These are phyloP conservation scores for Meloidogyne floridensis DNA, from an alignment of 1,140 invertebrate genomes.

Conservation along the genomic window DNA sequence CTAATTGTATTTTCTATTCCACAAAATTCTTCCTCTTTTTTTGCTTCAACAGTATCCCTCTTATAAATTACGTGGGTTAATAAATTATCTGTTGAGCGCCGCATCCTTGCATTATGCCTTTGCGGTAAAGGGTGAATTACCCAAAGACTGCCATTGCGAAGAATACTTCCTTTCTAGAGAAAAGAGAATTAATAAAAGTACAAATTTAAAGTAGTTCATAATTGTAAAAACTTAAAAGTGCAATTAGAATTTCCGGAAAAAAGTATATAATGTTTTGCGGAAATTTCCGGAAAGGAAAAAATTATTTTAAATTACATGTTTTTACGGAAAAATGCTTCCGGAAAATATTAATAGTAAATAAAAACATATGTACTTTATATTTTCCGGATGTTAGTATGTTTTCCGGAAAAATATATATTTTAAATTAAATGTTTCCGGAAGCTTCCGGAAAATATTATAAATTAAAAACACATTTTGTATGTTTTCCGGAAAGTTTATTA, in stretches of 20 bases:
- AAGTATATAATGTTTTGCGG: background rate
- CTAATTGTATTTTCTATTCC: conserved; percentile 63
- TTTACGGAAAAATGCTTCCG: too few species aligned
- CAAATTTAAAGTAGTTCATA: too few species aligned
- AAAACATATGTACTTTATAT: too few species aligned
- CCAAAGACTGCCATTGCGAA: conserved; percentile 49
- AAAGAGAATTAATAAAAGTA: conserved; percentile 5
- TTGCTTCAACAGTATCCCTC: conserved; percentile 40
- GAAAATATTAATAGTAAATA: too few species aligned
- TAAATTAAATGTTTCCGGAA: too few species aligned
- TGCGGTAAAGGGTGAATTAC: conserved; percentile 64
- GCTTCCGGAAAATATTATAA: too few species aligned
- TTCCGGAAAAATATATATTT: too few species aligned
- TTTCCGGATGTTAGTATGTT: too few species aligned
- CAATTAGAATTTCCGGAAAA: conserved; percentile 8
- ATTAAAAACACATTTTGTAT: too few species aligned
- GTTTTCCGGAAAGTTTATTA: too few species aligned
- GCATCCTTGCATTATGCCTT: conserved; percentile 45
- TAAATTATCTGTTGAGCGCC: conserved; percentile 43
- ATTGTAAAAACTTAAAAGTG: background rate
- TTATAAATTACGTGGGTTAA: conserved; percentile 63
- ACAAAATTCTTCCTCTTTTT: conserved; percentile 54
- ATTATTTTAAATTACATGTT: too few species aligned
- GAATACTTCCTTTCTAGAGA: conserved; percentile 64
- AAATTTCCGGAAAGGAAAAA: background rate